Conservation (phyloP, 2,113 vertebrate species). For the Ahaetulla prasina region DNA sequence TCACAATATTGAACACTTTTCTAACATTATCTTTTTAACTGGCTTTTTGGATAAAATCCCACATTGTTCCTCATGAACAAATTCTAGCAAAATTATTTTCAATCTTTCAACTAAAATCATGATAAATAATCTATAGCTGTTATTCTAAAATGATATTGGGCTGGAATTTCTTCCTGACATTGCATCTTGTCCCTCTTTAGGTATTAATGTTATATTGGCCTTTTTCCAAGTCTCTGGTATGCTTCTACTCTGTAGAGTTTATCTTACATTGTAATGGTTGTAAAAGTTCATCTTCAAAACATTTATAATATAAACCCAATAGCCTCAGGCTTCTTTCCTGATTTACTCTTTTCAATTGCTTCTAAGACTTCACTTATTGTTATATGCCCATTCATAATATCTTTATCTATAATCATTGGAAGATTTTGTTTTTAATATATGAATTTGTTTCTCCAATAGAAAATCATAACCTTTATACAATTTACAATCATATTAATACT, state of each 20-base stretch:
- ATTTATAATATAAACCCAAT: not conserved
- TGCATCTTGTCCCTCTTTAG: not conserved
- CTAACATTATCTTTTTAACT: not conserved
- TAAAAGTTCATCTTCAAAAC: not conserved
- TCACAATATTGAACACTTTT: not conserved
- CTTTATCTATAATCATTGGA: not conserved
- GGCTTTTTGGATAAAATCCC: not conserved
- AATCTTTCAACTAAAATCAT: not conserved
- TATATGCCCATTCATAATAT: not conserved
- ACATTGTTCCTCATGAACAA: not conserved
- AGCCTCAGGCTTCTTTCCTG: not conserved
- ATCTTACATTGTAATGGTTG: not conserved
- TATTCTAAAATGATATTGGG: not conserved
- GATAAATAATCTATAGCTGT: not conserved
- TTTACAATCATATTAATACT: not conserved
- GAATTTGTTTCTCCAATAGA: not conserved
- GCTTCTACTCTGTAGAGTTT: not conserved
- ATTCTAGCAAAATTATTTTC: not conserved
- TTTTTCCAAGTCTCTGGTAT: not conserved
- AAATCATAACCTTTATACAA: not conserved
- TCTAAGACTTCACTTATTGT: not conserved
- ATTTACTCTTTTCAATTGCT: not conserved
- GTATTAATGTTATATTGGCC: not conserved
- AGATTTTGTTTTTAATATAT: not conserved
- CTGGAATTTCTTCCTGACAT: not conserved